These are phyloP conservation scores for Pseudopodoces humilis DNA, from an alignment of 2,113 vertebrate species.

Conservation along the genomic window DNA sequence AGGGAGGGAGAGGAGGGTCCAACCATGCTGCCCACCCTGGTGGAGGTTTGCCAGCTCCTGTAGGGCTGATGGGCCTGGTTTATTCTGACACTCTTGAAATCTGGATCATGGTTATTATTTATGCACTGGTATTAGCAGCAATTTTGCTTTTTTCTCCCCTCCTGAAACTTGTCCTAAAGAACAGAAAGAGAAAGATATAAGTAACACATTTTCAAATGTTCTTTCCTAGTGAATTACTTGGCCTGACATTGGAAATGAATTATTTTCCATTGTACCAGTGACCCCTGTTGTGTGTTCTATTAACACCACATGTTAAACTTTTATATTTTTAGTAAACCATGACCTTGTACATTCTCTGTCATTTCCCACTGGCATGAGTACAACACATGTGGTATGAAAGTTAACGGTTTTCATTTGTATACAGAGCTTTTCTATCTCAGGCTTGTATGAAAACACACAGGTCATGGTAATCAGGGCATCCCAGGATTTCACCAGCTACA, in stretches of 20 bases:
- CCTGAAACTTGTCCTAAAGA: not conserved
- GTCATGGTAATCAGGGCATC: constrained; percentile 46
- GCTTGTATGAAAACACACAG: constrained; percentile 17
- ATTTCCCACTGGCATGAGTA: constrained; percentile 62
- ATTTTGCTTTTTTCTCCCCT: not conserved
- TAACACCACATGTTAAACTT: constrained; percentile 70
- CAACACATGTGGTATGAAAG: constrained; percentile 60
- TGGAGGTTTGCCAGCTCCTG: not conserved
- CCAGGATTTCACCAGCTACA: constrained; percentile 44
- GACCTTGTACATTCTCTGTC: constrained; percentile 68
- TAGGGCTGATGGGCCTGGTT: not conserved
- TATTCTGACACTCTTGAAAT: not conserved
- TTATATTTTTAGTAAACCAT: constrained; percentile 71
- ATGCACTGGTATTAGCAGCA: not conserved
- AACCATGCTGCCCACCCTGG: not conserved
- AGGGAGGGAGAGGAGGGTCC: not conserved
- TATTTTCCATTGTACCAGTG: constrained; percentile 66
- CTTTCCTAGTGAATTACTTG: constrained; percentile 42
- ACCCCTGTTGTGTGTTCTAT: constrained; percentile 74
- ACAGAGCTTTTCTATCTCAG: not conserved
- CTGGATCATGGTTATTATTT: not conserved
- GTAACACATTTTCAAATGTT: constrained; percentile 25
- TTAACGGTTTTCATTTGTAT: constrained; percentile 59
- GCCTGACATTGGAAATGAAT: constrained; percentile 61
- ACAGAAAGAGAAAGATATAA: constrained; percentile 3